A percentile compares a stretch with the other conserved stretches of the same genome.
Conservation (phyloP, 2,888 invertebrate species). For the Lucinisca nassula region DNA sequence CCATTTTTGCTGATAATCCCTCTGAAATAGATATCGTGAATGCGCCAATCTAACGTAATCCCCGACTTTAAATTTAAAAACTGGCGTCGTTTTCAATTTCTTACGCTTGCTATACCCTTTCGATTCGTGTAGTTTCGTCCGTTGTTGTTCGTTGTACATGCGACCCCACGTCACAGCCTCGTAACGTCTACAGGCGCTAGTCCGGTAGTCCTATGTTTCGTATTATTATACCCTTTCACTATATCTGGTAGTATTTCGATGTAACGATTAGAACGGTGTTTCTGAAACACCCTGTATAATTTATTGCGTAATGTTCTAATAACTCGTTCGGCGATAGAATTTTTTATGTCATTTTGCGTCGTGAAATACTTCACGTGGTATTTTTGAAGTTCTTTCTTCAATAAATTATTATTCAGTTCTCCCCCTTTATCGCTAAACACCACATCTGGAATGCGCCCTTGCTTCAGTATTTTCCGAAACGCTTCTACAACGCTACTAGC, state of each 20-base stretch:
- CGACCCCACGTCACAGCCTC: slow-evolving; percentile 33
- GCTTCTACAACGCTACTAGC: slow-evolving; percentile 11
- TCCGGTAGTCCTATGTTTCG: slow-evolving; percentile 32
- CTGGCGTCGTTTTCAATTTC: neutral
- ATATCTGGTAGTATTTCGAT: slow-evolving; percentile 27
- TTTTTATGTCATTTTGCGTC: slow-evolving; percentile 45
- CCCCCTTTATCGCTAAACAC: slow-evolving; percentile 43
- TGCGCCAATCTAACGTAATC: slow-evolving; percentile 48
- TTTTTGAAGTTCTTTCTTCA: slow-evolving; percentile 13
- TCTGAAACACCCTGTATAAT: slow-evolving; percentile 32
- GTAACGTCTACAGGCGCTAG: neutral
- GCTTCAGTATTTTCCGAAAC: slow-evolving; percentile 9
- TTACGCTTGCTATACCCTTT: too few relatives aligned
- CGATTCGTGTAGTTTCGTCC: too few relatives aligned
- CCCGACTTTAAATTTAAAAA: slow-evolving; percentile 44
- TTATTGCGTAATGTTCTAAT: slow-evolving; percentile 32
- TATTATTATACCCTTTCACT: slow-evolving; percentile 38
- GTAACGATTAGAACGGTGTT: slow-evolving; percentile 28
- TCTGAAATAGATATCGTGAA: slow-evolving; percentile 46
- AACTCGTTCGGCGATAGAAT: slow-evolving; percentile 24
- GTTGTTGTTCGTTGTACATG: slow-evolving; percentile 25
- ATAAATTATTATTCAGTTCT: slow-evolving; percentile 33
- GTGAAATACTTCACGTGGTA: slow-evolving; percentile 24
- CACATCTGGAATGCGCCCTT: slow-evolving; percentile 18
- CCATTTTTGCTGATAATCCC: slow-evolving; percentile 62